Evolutionary conservation across 2,113 vertebrate species (phyloP), one percentile per base, ranked within the genome.

Genomic region (Tachuris rubrigastra): DNA sequence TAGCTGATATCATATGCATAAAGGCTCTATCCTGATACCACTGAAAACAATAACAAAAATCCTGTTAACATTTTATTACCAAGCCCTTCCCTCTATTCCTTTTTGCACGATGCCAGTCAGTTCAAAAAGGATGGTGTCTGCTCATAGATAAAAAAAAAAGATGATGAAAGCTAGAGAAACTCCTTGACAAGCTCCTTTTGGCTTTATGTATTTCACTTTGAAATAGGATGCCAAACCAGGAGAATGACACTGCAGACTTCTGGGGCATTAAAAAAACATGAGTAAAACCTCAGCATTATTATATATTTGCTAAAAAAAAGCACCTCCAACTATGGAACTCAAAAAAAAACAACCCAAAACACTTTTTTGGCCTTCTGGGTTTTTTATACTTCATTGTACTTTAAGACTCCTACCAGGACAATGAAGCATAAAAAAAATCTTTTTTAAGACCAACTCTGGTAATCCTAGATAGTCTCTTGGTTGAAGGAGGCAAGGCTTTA

Each of bases 121-220:
- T 87, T 91, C 68, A 68, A 87, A 97, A 87, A 85, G 42, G 41
- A 59, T 35, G 69, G 53, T 0, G 2, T 59, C 52, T 86, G 60
- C 80, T 92, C 68, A 80, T 41, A 33, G 47, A 16, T 78, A 75
- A 85, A 75, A 55, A 75, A 55, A 79, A 44, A 33, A 55, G 89
- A 92, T 95, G 92, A 96, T 92, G 93, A 96, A 96, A 96, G 92
- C 69, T 73, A 72, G 18, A 96, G 88, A 94, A 96, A 96, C 69
- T 92, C 89, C 94, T 93, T 92, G 90, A 90, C 90, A 74, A 6
- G 14, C 46, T 96, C 68, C 56, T 93, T 87, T 78, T 86, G 73
- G 73, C 62, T 92, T 95, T 72, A 30, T 72, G 49, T 78, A 58
- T 95, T 94, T 80, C 83, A 49, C 90, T 96, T 96, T 96, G 85